phyloP scores from a whole-genome alignment of 64 coral and sea anemone genomes.

The Montipora efflorescens region DNA sequence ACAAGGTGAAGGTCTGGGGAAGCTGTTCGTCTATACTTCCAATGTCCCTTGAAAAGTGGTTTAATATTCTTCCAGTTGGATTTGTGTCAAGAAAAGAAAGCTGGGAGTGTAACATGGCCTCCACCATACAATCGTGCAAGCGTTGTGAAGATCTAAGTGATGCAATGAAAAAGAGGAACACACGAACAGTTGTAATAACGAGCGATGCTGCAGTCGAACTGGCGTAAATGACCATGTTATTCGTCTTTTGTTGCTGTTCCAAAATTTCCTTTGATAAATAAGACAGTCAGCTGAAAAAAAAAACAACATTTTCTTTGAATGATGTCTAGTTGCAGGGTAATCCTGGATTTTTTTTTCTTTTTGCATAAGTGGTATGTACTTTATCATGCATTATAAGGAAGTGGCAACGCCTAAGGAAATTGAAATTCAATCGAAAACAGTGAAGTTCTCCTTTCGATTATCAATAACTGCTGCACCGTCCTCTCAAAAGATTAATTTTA shows the following conservation, averaged over 20 bases:
- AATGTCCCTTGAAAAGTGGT: conserved; percentile 58
- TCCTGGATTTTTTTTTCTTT: no score
- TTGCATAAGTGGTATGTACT: no score
- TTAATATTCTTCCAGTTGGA: conserved; percentile 67
- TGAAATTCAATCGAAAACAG: no score
- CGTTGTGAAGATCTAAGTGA: conserved; percentile 67
- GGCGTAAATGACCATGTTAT: conserved; percentile 46
- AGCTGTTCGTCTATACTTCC: conserved; percentile 52
- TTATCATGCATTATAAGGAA: no score
- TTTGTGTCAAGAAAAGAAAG: conserved; percentile 94
- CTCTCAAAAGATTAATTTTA: no score
- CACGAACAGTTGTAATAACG: conserved; percentile 56
- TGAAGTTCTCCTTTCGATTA: no score
- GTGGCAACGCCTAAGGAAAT: no score
- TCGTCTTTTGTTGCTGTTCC: neutral
- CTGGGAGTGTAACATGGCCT: conserved; percentile 62
- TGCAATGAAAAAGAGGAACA: conserved; percentile 75
- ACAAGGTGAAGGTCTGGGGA: neutral
- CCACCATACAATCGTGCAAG: conserved; percentile 84
- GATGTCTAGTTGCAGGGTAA: no score
- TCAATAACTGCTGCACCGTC: no score
- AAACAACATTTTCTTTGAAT: neutral
- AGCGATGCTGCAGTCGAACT: conserved; percentile 50
- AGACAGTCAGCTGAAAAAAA: neutral
- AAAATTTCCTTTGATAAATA: neutral